Evolutionary conservation across 2,888 invertebrate genomes (phyloP).

Genomic region (Linyphia triangularis): DNA sequence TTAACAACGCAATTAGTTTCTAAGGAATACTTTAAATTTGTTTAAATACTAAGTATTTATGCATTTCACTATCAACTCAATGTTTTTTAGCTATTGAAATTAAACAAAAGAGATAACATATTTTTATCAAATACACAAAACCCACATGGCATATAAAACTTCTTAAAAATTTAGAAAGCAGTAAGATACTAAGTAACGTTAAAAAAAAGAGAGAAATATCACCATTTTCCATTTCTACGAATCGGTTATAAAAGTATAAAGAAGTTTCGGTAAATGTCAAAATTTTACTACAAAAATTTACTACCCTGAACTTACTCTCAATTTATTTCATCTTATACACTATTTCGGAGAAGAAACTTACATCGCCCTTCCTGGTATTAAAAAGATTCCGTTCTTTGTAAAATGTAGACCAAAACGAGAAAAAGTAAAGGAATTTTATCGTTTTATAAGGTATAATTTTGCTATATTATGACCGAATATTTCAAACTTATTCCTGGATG

Average conservation of each 20-base stretch:
- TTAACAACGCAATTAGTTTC: no score
- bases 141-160: not conserved
- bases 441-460: conserved; percentile 72
- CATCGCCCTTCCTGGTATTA: conserved; percentile 40
- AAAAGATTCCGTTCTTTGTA: conserved; percentile 41
- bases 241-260: not conserved
- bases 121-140: not conserved
- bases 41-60: no score
- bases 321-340: conserved; percentile 56
- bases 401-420: conserved; percentile 44
- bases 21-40: no score
- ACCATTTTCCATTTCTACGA: not conserved
- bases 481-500: conserved; percentile 59
- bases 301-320: conserved; percentile 7
- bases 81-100: no score
- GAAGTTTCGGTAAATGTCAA: conserved; percentile 46
- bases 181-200: not conserved
- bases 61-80: no score
- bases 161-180: no score
- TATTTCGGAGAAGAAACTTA: conserved; percentile 18
- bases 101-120: no score
- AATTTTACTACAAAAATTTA: conserved; percentile 63
- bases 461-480: conserved; percentile 65
- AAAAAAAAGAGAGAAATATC: not conserved
- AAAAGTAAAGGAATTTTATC: conserved; percentile 43